phyloP scores from a whole-genome alignment of 1,140 invertebrate species.

The Potamilus streckersoni region DNA sequence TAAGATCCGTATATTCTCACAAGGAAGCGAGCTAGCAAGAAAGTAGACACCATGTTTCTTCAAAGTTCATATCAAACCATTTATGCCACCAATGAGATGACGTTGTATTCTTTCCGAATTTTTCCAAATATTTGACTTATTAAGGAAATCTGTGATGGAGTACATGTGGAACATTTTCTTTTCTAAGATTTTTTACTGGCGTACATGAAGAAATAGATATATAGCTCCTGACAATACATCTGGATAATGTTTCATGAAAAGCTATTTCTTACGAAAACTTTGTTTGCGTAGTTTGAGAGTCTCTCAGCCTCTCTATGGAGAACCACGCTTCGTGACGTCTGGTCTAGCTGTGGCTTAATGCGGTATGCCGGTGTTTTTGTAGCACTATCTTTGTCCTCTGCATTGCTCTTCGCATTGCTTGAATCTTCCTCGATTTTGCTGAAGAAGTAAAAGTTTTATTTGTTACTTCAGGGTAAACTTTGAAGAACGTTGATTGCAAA shows the following conservation, averaged over 20 bases:
- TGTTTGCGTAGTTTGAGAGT: conserved; percentile 26
- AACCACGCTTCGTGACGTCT: conserved; percentile 17
- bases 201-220: neutral
- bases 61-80: no score
- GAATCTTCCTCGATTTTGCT: neutral
- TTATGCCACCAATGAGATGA: no score
- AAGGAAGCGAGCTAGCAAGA: no score
- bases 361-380: neutral
- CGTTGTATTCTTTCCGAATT: neutral
- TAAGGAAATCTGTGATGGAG: neutral
- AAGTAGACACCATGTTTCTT: no score
- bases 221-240: neutral
- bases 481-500: neutral
- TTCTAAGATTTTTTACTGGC: neutral
- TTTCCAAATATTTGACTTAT: neutral
- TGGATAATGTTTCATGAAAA: neutral
- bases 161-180: neutral
- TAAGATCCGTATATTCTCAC: no score
- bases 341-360: conserved; percentile 7
- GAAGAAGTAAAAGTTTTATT: neutral
- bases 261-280: conserved; percentile 19
- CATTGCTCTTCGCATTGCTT: neutral
- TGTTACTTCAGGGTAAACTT: neutral
- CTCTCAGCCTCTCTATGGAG: conserved; percentile 21
- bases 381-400: neutral